Base-by-base conservation (phyloP, 2,797 vertebrate species). In the Syndactyla subalaris region DNA sequence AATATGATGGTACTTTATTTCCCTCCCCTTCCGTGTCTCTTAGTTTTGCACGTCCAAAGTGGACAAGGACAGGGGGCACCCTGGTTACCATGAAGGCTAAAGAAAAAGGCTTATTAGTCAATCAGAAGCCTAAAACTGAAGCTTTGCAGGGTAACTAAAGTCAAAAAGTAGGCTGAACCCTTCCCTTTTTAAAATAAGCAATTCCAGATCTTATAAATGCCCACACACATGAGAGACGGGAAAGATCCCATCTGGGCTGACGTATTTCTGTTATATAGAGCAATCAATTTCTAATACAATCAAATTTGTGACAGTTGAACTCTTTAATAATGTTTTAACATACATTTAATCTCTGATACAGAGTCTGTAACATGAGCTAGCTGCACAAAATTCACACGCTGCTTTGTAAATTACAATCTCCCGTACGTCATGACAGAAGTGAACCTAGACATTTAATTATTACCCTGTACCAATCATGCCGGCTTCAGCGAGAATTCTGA, bases 231-330 rank as follows among this genome's bases (percentile, higher is more conserved):
- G 36, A 85, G 89, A 94, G 57, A 48, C 51, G 68, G 66, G 27
- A 84, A 94, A 78, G 41, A 92, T 75, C 55, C 43, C 5, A 4
- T 59, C 55, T 57, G 54, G 45, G 52, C 43, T 70, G 66, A 76
- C 67, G 82, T 87, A 90, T 95, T 95, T 95, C 83, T 91, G n/a
- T 76, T 92, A 92, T 62, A 92, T 3, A 84, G 90, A 83, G 84
- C 58, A 91, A 93, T 85, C 85, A 81, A 30, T 94, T 96, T 94
- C 91, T 88, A 93, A 95, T 74, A 94, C 72, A 91, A 59, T 85
- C 89, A 89, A 89, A 91, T 85, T 75, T 66, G 49, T 85, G 89
- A 86, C 89, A 95, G 85, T 85, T 88, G 65, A 78, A 70, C 68
- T 68, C 74, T 72, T 89, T 73, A 68, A 90, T 88, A 92, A 85